These are phyloP conservation scores for Podarcis siculus DNA, from an alignment of 2,797 vertebrate genomes.

Conservation along the genomic window DNA sequence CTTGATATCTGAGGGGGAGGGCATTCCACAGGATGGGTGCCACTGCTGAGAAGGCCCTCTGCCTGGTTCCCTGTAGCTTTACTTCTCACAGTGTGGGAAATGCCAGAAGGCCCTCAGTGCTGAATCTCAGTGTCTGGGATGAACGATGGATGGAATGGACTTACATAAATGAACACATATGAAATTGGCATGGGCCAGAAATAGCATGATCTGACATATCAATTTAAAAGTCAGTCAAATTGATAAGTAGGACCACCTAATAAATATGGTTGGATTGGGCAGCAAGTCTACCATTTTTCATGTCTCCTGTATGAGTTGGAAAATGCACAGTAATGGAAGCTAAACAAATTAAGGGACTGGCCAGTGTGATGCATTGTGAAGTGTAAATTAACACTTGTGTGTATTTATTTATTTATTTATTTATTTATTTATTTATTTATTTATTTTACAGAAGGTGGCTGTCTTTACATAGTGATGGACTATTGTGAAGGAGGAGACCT, in stretches of 20 bases:
- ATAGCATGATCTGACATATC: not conserved
- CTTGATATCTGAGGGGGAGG: too few species aligned
- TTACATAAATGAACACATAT: not conserved
- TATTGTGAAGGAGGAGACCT: slow-evolving; percentile 98
- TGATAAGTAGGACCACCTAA: not conserved
- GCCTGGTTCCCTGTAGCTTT: too few species aligned
- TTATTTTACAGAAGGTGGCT: slow-evolving; percentile 88
- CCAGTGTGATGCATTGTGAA: not conserved
- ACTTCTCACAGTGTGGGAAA: too few species aligned
- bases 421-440: slow-evolving; percentile 53
- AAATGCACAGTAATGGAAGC: not conserved
- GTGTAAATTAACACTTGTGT: not conserved
- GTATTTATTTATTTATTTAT: slow-evolving; percentile 61
- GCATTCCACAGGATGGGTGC: too few species aligned
- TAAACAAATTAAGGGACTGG: not conserved
- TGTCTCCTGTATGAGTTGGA: not conserved
- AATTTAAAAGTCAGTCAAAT: not conserved
- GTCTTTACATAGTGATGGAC: slow-evolving; percentile 98
- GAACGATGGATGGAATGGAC: not conserved
- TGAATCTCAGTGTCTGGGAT: too few species aligned
- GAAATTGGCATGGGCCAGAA: not conserved
- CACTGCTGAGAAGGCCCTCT: too few species aligned
- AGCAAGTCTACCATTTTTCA: not conserved
- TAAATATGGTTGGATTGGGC: not conserved
- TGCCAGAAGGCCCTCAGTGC: too few species aligned